Base-by-base conservation (phyloP, 2,797 vertebrate genomes). In the Florisuga fusca region DNA sequence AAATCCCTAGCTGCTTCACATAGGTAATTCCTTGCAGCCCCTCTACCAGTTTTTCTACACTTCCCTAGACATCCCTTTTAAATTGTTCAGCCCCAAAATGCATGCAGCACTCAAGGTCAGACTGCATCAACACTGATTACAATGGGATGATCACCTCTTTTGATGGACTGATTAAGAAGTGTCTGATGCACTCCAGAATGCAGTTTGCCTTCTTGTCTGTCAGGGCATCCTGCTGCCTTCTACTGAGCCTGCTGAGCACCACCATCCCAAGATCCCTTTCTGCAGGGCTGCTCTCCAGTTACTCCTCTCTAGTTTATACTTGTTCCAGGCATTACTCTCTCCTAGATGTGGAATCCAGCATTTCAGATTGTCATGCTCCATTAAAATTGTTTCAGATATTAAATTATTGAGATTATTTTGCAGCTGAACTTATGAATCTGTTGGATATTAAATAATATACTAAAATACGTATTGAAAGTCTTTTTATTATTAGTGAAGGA, bases 401-500 rank as follows among this genome's bases (percentile, higher is more conserved):
- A 90, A 83, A 93, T 34, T 8, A 62, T 31, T 36, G 26, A 74
- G 7, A 45, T 25, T 55, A 15, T 67, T 84, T 54, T 36, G 48
- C 74, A 58, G 16, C 29, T 64, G 72, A 95, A 74, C 1, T 85
- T 27, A 23, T 15, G 23, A 21, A 84, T 74, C 17, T 57, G 27
- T 17, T 76, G 53, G 4, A 16, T 31, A 82, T 38, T 84, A 27
- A 22, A 74, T 62, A 55, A 15, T 38, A 58, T 8, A 90, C 41
- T 14, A 67, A 85, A 90, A 84, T 57, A 61, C 15, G 64, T n/a
- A 19, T 87, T 55, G 31, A n/a, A 55, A 55, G 64, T 29, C 11
- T 86, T 84, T 93, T 78, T 83, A 67, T 96, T 96, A 93, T 93
- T 94, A 81, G 84, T 81, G 48, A 94, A 61, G 45, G 45, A 50